phyloP scores from a whole-genome alignment of 2,888 invertebrate genomes.

The Tetrapedia diversipes region DNA sequence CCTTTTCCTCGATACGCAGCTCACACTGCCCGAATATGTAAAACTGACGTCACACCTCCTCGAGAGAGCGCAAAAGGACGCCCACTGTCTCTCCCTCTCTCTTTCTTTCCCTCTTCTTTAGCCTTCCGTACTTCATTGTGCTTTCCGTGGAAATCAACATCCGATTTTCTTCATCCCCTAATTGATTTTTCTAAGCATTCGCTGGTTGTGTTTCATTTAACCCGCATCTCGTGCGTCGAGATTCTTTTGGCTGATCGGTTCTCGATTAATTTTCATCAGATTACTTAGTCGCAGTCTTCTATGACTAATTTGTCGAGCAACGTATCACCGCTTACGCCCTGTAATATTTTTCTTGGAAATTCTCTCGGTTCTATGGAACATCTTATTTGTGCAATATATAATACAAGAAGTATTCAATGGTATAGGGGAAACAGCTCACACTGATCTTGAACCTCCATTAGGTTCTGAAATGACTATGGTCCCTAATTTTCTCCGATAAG shows the following conservation, averaged over 20 bases:
- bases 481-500: neutral
- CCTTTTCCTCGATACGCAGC: slow-evolving; percentile 76
- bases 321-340: slow-evolving; percentile 18
- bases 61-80: slow-evolving; percentile 77
- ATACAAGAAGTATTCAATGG: neutral
- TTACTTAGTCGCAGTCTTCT: neutral
- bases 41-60: slow-evolving; percentile 79
- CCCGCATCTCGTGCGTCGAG: neutral
- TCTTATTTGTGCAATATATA: too few relatives aligned
- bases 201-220: neutral
- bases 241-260: neutral
- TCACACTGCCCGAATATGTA: slow-evolving; percentile 81
- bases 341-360: slow-evolving; percentile 14
- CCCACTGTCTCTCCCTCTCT: slow-evolving; percentile 71
- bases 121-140: neutral
- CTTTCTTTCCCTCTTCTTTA: slow-evolving; percentile 22
- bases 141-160: slow-evolving; percentile 20
- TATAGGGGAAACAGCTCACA: too few relatives aligned
- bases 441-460: neutral
- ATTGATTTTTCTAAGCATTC: neutral
- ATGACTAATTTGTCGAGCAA: slow-evolving; percentile 14
- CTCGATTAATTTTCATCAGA: neutral
- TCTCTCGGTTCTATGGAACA: neutral
- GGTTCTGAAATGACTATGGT: neutral
- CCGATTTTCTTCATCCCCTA: neutral